phyloP scores from a whole-genome alignment of 2,113 vertebrate genomes.

The Steatornis caripensis region DNA sequence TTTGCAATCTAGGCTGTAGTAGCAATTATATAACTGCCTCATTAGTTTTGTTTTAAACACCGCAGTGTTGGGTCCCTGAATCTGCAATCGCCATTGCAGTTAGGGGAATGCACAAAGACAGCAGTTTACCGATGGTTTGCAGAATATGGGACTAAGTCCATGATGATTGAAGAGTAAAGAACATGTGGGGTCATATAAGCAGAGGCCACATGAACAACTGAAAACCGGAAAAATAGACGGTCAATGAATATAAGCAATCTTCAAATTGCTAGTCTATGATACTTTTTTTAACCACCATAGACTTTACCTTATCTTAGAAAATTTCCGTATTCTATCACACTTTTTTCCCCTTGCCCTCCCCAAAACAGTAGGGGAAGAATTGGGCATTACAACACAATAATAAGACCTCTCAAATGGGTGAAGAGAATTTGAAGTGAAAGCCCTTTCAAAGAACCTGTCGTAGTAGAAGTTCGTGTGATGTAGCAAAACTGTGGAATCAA shows the following conservation, averaged over 20 bases:
- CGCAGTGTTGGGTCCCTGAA: neutral
- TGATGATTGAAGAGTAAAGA: neutral
- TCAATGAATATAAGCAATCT: neutral
- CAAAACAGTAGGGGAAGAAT: neutral
- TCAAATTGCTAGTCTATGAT: neutral
- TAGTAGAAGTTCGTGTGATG: neutral
- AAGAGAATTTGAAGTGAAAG: neutral
- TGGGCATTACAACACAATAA: neutral
- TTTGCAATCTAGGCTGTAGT: neutral
- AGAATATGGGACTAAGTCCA: neutral
- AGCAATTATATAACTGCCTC: neutral
- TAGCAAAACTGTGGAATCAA: neutral
- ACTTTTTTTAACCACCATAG: neutral
- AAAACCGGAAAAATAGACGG: neutral
- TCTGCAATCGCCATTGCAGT: neutral
- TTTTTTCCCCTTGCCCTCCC: neutral
- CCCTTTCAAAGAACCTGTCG: neutral
- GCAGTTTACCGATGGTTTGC: neutral
- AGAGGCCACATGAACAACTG: fast-evolving
- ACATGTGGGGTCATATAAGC: neutral
- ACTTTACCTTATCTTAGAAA: neutral
- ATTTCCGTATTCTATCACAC: neutral
- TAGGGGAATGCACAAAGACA: neutral
- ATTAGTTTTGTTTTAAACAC: neutral
- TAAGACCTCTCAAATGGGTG: neutral